Evolutionary conservation across 1,140 invertebrate genomes (phyloP).

Genomic region (Doryteuthis pealeii): DNA sequence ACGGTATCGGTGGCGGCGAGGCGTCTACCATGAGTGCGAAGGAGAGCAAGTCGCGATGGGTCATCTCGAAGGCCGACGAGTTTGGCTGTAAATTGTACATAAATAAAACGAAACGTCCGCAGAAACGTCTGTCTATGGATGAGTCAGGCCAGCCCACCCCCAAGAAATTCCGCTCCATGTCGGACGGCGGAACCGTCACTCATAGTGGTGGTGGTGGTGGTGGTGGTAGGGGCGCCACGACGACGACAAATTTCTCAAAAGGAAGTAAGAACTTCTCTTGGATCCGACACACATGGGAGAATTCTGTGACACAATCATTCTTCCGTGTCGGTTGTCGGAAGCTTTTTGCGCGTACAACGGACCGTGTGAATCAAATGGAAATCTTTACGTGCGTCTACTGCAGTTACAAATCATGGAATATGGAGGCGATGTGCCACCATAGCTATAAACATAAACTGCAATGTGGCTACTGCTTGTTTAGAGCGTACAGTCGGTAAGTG

Average conservation of each 20-base stretch:
- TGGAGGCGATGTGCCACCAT: constrained; percentile 9
- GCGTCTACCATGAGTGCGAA: too few relatives aligned
- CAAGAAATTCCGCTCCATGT: neutral
- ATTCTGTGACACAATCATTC: neutral
- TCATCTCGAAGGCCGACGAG: neutral
- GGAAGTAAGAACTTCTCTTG: constrained; percentile 5
- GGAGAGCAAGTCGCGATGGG: neutral
- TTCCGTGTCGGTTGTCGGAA: neutral
- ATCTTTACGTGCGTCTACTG: neutral
- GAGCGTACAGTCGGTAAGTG: neutral
- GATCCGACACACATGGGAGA: neutral
- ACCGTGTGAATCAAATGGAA: neutral
- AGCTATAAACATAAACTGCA: neutral
- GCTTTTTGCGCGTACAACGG: neutral
- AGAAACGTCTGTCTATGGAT: neutral
- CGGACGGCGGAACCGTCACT: neutral
- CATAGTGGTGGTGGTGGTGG: neutral
- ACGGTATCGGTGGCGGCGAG: neutral
- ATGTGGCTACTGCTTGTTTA: constrained; percentile 9
- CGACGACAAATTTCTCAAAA: neutral
- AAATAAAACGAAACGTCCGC: neutral
- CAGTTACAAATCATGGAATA: neutral
- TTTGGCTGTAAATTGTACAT: neutral
- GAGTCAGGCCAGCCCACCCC: neutral
- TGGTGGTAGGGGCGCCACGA: neutral